phyloP scores from a whole-genome alignment of 2,113 vertebrate species.

The Hyaena hyaena region DNA sequence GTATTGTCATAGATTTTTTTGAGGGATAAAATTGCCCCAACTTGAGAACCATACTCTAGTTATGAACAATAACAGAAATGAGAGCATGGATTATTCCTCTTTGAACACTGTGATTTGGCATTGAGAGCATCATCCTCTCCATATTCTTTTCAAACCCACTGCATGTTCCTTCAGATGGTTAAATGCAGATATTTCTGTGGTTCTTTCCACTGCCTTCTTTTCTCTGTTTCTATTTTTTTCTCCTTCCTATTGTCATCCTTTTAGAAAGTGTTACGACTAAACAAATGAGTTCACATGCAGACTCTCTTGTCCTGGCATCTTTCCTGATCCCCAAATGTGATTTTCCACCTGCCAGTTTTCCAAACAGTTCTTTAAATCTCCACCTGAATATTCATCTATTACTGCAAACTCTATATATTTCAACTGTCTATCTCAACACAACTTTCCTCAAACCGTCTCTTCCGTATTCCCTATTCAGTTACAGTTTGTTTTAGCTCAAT shows the following conservation, averaged over 20 bases:
- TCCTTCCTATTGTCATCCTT: neutral
- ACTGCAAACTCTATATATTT: neutral
- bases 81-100: accelerated
- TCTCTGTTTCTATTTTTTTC: neutral
- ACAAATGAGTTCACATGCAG: neutral
- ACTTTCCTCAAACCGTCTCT: neutral
- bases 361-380: neutral
- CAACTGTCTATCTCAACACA: neutral
- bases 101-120: neutral
- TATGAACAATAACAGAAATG: neutral
- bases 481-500: neutral
- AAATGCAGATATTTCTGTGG: neutral
- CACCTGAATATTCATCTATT: neutral
- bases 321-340: neutral
- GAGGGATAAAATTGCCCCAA: neutral
- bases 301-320: neutral
- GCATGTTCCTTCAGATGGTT: neutral
- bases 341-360: neutral
- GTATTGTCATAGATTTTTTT: neutral
- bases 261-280: neutral
- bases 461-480: neutral
- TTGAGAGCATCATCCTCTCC: neutral
- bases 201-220: neutral
- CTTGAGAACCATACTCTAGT: neutral
- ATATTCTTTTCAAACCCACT: neutral